Percentiles rank a stretch among this genome's conserved stretches.
Conservation (phyloP, 2,113 vertebrate genomes). For the Salvelinus namaycush region DNA sequence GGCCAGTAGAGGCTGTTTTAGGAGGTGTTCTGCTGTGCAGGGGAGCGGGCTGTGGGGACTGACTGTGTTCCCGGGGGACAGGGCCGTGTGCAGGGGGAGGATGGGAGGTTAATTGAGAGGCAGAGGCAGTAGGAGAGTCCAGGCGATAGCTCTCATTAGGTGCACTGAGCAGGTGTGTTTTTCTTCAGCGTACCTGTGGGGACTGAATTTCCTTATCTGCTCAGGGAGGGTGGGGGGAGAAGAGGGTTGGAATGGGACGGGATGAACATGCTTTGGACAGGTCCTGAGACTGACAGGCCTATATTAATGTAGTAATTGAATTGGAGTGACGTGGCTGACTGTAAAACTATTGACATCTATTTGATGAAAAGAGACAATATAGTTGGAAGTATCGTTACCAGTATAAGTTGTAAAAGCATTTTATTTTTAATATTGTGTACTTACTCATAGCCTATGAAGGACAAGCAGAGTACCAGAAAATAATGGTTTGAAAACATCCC, state of each 20-base stretch:
- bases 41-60: conserved; percentile 44
- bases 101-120: conserved; percentile 61
- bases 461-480: no score
- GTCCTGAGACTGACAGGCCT: neutral
- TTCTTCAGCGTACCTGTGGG: conserved; percentile 40
- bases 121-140: conserved; percentile 42
- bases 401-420: no score
- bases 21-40: conserved; percentile 56
- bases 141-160: conserved; percentile 59
- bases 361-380: neutral
- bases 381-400: neutral
- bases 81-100: conserved; percentile 35
- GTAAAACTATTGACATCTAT: conserved; percentile 3
- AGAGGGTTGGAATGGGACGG: neutral
- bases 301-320: conserved; percentile 27
- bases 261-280: neutral
- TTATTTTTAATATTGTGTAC: neutral
- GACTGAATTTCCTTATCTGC: conserved; percentile 43
- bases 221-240: conserved; percentile 26
- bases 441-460: no score
- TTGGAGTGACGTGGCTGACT: conserved; percentile 18
- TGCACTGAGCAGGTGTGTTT: conserved; percentile 50
- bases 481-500: no score
- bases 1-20: conserved; percentile 60
- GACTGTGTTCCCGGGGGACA: conserved; percentile 52